These are phyloP conservation scores for Neogale vison DNA, from an alignment of 2,113 vertebrate species.

Conservation along the genomic window DNA sequence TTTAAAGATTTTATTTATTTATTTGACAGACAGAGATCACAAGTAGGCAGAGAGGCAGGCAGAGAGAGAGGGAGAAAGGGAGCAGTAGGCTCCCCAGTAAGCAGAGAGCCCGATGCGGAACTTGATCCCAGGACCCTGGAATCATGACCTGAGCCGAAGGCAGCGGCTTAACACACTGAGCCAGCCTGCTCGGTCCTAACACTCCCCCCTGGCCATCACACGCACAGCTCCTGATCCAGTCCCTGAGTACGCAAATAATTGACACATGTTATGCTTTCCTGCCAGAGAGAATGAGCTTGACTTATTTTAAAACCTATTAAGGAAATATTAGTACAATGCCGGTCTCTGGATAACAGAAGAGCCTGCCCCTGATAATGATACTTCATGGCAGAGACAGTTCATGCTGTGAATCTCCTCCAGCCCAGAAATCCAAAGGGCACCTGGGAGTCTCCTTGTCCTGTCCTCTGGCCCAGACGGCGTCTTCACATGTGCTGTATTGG, in stretches of 20 bases:
- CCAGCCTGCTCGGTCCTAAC: not conserved
- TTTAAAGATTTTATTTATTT: no score
- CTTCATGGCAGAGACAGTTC: not conserved
- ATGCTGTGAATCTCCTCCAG: not conserved
- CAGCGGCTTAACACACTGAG: no score
- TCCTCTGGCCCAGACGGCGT: not conserved
- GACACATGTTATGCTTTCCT: constrained; percentile 12
- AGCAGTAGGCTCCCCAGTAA: no score
- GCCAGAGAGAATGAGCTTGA: not conserved
- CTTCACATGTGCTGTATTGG: accelerated
- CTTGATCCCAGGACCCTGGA: no score
- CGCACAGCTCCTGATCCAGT: constrained; percentile 43
- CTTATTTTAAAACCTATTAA: not conserved
- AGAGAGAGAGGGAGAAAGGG: no score
- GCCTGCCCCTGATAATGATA: not conserved
- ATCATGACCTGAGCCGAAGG: no score
- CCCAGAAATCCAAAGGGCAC: not conserved
- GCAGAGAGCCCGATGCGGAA: no score
- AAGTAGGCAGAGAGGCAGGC: no score
- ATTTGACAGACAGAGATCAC: no score
- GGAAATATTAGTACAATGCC: not conserved
- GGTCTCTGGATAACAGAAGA: not conserved
- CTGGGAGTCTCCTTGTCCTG: no score
- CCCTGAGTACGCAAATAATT: constrained; percentile 22
- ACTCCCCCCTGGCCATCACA: not conserved